These are phyloP conservation scores for Chrysocyon brachyurus DNA, from an alignment of 2,797 vertebrate species.

Conservation along the genomic window DNA sequence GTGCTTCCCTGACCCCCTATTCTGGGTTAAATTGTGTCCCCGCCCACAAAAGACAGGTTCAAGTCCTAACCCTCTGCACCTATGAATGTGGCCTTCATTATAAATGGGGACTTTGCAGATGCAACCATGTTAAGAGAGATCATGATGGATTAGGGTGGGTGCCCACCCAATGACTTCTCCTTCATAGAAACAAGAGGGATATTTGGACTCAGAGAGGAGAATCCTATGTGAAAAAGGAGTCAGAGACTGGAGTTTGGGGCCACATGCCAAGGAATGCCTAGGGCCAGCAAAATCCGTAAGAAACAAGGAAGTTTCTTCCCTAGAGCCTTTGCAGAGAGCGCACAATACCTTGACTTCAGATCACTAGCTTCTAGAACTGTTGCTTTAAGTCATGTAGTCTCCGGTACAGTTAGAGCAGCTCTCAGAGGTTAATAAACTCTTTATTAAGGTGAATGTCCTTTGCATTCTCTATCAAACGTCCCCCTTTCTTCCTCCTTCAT, in stretches of 20 bases:
- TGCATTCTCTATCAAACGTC: not conserved
- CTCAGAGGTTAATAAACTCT: not conserved
- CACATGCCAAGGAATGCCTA: not conserved
- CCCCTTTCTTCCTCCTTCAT: not conserved
- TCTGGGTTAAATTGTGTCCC: not conserved
- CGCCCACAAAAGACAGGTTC: not conserved
- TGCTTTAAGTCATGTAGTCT: not conserved
- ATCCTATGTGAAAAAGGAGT: accelerated
- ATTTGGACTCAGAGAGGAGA: not conserved
- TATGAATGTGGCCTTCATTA: not conserved
- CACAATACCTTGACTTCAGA: not conserved
- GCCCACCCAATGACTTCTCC: not conserved
- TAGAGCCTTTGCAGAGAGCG: not conserved
- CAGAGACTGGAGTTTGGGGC: not conserved
- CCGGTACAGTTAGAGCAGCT: not conserved
- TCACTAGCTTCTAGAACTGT: not conserved
- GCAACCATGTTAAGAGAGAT: not conserved
- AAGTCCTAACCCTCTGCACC: not conserved
- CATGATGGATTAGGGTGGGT: not conserved
- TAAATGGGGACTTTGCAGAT: not conserved
- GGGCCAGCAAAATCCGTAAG: not conserved
- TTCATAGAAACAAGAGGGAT: not conserved
- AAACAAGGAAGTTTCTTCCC: not conserved
- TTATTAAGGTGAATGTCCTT: not conserved
- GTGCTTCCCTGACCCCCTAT: not conserved